phyloP scores from a whole-genome alignment of 2,888 invertebrate genomes.

The Hyposoter dolosus region DNA sequence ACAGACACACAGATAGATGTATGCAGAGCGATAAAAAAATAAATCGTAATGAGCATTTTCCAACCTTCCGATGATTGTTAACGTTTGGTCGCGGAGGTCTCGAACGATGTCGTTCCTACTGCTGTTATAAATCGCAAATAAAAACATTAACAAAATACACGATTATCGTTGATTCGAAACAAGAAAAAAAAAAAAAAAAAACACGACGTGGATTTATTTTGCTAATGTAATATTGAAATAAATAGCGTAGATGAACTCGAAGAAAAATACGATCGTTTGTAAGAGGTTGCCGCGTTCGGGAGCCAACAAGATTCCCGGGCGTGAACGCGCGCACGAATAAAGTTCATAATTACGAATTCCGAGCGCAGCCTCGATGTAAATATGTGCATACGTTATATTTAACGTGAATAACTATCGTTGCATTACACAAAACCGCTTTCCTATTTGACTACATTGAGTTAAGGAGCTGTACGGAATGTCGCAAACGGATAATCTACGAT shows the following conservation, averaged over 20 bases:
- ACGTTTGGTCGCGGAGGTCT: no score
- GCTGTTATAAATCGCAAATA: background rate
- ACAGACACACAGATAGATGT: no score
- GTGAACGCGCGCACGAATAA: constrained; percentile 61
- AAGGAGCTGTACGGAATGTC: constrained; percentile 14
- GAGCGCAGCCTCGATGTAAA: constrained; percentile 36
- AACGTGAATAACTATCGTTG: constrained; percentile 52
- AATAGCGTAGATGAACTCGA: background rate
- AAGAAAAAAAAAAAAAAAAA: no score
- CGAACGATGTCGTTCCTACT: background rate
- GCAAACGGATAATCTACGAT: constrained; percentile 14
- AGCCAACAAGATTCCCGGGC: constrained; percentile 37
- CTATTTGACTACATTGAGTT: background rate
- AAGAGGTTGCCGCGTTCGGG: constrained; percentile 30
- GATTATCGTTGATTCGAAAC: background rate
- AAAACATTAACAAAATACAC: background rate
- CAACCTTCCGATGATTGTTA: background rate
- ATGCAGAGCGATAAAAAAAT: background rate
- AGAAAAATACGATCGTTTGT: constrained; percentile 1
- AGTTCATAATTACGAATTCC: constrained; percentile 60
- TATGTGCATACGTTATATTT: constrained; percentile 64
- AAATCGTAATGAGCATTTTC: background rate
- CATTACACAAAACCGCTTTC: constrained; percentile 51
- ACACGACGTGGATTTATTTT: background rate
- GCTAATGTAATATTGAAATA: background rate